Evolutionary conservation across 2,113 vertebrate genomes (phyloP).

Genomic region (Sylvilagus bachmani): DNA sequence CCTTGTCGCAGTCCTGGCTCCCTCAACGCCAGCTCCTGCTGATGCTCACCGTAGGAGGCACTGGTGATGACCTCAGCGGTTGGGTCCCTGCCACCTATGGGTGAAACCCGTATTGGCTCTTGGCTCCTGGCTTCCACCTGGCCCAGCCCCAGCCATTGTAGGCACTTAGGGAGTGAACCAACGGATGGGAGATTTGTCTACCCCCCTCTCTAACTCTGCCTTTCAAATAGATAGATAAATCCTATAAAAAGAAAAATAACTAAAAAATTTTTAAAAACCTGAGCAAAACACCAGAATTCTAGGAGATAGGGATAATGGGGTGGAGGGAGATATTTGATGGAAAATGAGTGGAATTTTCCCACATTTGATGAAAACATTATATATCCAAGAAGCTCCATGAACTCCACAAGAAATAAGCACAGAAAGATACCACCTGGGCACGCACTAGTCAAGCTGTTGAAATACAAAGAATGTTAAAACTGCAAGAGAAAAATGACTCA

Average conservation of each 20-base stretch:
- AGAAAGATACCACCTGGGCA: not conserved
- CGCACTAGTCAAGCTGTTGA: not conserved
- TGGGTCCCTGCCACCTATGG: too few species aligned
- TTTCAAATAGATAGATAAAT: too few species aligned
- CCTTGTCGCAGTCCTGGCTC: too few species aligned
- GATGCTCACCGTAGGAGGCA: too few species aligned
- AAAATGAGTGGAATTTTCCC: not conserved
- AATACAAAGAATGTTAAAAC: not conserved
- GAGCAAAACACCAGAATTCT: not conserved
- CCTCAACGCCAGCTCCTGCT: too few species aligned
- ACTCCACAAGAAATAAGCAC: not conserved
- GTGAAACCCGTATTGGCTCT: too few species aligned
- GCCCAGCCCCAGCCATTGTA: too few species aligned
- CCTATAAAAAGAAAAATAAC: not conserved
- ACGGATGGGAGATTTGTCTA: too few species aligned
- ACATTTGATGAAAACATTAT: not conserved
- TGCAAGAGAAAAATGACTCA: not conserved
- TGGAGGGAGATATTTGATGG: not conserved
- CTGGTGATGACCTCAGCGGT: too few species aligned
- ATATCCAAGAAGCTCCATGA: not conserved
- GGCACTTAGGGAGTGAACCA: too few species aligned
- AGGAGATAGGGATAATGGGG: not conserved
- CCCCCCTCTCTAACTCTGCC: too few species aligned
- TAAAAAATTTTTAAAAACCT: not conserved
- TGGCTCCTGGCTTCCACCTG: too few species aligned